Evolutionary conservation across 2,113 vertebrate species (phyloP), one percentile per base, ranked within the genome.

Genomic region (Tetraodon nigroviridis): DNA sequence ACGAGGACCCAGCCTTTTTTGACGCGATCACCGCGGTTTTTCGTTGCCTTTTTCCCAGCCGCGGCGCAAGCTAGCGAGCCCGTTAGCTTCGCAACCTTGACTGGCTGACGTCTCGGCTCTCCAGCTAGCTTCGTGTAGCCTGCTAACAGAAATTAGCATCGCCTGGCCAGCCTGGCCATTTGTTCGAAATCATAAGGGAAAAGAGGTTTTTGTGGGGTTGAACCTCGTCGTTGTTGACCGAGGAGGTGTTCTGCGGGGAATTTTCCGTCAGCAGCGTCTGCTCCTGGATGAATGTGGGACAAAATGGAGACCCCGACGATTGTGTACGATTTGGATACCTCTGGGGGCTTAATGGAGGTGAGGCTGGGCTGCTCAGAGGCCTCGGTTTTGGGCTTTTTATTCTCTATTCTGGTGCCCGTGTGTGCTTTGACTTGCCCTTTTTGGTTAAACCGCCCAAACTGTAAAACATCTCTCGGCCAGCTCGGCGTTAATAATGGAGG

Each of bases 221-320:
- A 2, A 27, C 29, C 37, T 45, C 11, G 14, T 57, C 40, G 17
- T 5, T 46, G 61, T 41, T 66, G 52, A 15, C 51, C 61, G 4
- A 0, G 2, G n/a, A 2, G 60, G 24, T 6, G 55, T 29, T 64
- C 7, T 47, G 41, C 32, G 46, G 19, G 12, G 7, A 27, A 48
- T 49, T 44, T 56, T 49, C 3, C 2, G 64, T 61, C 46, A 61
- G 72, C 57, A 48, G 24, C 71, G 63, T 67, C 71, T 69, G 61
- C 73, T 58, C 71, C 89, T 91, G 91, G 89, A 92, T 94, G 93
- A 93, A 94, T 95, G 94, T 95, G 94, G 94, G 92, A 94, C 91
- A 95, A 95, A 93, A 95, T 95, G 94, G 94, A 96, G 92, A 93
- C 94, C 88, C 94, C 95, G 89, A 95, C 94, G 89, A 95, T 97